phyloP scores from a whole-genome alignment of 2,113 vertebrate genomes.

The Odobenus rosmarus region DNA sequence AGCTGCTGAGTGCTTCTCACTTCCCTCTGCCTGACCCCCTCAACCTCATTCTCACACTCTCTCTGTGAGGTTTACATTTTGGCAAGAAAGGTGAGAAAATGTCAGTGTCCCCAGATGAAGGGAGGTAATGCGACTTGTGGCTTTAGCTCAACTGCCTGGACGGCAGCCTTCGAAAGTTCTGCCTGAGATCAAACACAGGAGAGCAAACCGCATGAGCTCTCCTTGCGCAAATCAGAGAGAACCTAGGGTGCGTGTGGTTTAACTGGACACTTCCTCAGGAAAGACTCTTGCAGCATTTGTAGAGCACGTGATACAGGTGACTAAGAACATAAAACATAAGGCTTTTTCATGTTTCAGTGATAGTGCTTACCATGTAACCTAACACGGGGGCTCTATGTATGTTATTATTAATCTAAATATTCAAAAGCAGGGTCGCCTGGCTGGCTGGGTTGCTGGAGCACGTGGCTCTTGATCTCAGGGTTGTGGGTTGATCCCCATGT shows the following conservation, averaged over 20 bases:
- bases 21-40: not conserved
- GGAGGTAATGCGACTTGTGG: not conserved
- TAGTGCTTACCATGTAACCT: not conserved
- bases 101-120: not conserved
- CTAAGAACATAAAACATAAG: not conserved
- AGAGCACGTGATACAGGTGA: not conserved
- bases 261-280: not conserved
- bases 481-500: not conserved
- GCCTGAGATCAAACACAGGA: not conserved
- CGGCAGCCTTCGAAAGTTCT: not conserved
- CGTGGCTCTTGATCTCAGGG: not conserved
- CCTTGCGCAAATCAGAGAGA: not conserved
- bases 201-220: not conserved
- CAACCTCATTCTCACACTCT: not conserved
- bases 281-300: not conserved
- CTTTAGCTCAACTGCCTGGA: not conserved
- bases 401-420: not conserved
- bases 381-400: not conserved
- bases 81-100: not conserved
- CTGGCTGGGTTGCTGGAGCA: not conserved
- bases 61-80: not conserved
- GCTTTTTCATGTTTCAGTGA: conserved; percentile 1
- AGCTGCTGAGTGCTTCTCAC: not conserved
- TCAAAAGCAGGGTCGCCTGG: not conserved
- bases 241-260: conserved; percentile 1